phyloP scores from a whole-genome alignment of 2,797 vertebrate genomes.

The Poeciliopsis gracilis region DNA sequence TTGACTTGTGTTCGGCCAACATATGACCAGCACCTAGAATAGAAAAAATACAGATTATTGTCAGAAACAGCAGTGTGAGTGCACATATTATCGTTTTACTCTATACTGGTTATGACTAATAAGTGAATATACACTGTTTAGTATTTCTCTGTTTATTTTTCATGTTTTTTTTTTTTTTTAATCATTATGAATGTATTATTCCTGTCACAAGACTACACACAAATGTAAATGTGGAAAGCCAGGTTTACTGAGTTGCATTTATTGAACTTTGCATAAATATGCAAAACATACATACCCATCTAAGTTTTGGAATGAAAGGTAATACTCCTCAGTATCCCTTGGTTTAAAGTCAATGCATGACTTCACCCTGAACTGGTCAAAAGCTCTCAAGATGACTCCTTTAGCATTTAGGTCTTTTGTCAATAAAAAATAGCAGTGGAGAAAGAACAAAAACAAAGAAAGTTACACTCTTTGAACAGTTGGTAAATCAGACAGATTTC shows the following conservation, averaged over 20 bases:
- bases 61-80: neutral
- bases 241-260: neutral
- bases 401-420: slow-evolving; percentile 85
- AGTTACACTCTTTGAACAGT: neutral
- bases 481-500: neutral
- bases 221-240: neutral
- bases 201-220: neutral
- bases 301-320: slow-evolving; percentile 80
- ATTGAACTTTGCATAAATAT: neutral
- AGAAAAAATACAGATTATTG: neutral
- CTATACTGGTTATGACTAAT: neutral
- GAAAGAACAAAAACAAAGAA: neutral
- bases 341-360: slow-evolving; percentile 90
- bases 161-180: neutral
- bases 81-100: neutral
- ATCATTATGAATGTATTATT: neutral
- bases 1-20: slow-evolving; percentile 59
- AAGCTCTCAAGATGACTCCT: slow-evolving; percentile 84
- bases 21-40: slow-evolving; percentile 85
- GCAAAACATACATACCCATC: slow-evolving; percentile 75
- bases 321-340: slow-evolving; percentile 71
- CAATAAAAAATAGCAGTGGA: neutral
- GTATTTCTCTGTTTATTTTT: neutral
- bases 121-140: neutral
- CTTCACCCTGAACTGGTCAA: slow-evolving; percentile 88